These are phyloP conservation scores for Augochlora pura DNA, from an alignment of 1,140 invertebrate species.

Conservation along the genomic window DNA sequence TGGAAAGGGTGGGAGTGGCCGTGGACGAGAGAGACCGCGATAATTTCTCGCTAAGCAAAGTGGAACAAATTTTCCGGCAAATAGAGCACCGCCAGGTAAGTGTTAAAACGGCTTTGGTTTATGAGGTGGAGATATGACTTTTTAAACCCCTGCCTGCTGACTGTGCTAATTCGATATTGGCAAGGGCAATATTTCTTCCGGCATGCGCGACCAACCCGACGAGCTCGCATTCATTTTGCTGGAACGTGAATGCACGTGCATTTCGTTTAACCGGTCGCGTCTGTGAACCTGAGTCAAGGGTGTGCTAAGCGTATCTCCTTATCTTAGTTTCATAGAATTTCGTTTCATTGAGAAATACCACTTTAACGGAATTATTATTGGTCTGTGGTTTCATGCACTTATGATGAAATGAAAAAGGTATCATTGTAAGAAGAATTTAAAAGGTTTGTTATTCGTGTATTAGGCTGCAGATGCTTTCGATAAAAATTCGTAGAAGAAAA, in stretches of 20 bases:
- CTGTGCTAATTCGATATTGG: constrained; percentile 4
- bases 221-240: background rate
- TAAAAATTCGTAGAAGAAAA: no score
- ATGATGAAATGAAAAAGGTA: no score
- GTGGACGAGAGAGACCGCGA: background rate
- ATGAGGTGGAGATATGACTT: constrained; percentile 8
- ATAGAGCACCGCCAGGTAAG: constrained; percentile 29
- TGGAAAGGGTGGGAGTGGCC: background rate
- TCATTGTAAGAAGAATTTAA: no score
- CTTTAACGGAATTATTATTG: no score
- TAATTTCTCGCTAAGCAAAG: constrained; percentile 39
- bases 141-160: constrained; percentile 17
- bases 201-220: background rate
- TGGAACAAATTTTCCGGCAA: constrained; percentile 44
- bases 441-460: no score
- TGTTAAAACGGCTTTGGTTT: constrained; percentile 35
- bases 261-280: no score
- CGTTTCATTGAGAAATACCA: no score
- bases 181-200: background rate
- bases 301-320: no score
- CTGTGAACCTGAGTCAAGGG: no score
- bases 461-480: no score
- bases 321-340: no score
- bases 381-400: no score
- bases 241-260: background rate